Percentiles rank a stretch among this genome's conserved stretches.
Evolutionary conservation across 2,113 vertebrate genomes (phyloP).

Genomic region (Ariopsis seemanni): DNA sequence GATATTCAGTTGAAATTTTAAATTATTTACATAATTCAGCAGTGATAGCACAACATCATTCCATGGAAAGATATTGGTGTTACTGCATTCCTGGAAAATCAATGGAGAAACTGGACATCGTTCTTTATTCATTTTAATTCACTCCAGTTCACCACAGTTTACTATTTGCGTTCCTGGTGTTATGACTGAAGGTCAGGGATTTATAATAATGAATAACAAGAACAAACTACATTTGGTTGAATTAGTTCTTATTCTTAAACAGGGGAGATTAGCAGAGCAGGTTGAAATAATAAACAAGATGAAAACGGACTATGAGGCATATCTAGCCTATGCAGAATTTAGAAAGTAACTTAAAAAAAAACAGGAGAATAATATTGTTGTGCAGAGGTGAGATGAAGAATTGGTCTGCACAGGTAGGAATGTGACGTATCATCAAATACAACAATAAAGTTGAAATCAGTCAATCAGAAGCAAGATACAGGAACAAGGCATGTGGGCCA

Average conservation of each 20-base stretch:
- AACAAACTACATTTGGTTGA: neutral
- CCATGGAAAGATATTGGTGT: neutral
- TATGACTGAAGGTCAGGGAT: neutral
- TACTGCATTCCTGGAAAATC: neutral
- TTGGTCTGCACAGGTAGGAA: neutral
- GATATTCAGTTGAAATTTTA: too few relatives aligned
- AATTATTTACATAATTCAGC: too few relatives aligned
- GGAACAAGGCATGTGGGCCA: neutral
- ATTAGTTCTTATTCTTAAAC: neutral
- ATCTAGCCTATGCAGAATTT: neutral
- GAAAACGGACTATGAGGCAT: neutral
- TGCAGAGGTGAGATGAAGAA: neutral
- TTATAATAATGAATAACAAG: neutral
- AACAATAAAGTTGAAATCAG: neutral
- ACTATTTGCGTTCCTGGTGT: neutral
- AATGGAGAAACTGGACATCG: neutral
- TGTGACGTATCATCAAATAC: neutral
- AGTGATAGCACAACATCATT: too few relatives aligned
- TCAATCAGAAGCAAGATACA: neutral
- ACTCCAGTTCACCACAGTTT: neutral
- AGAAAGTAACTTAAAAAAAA: neutral
- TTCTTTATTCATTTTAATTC: neutral
- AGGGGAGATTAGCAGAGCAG: too few relatives aligned
- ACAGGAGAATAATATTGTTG: neutral
- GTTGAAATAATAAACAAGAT: neutral